Evolutionary conservation across 2,888 invertebrate genomes (phyloP).

Genomic region (Leptogaster cylindrica): DNA sequence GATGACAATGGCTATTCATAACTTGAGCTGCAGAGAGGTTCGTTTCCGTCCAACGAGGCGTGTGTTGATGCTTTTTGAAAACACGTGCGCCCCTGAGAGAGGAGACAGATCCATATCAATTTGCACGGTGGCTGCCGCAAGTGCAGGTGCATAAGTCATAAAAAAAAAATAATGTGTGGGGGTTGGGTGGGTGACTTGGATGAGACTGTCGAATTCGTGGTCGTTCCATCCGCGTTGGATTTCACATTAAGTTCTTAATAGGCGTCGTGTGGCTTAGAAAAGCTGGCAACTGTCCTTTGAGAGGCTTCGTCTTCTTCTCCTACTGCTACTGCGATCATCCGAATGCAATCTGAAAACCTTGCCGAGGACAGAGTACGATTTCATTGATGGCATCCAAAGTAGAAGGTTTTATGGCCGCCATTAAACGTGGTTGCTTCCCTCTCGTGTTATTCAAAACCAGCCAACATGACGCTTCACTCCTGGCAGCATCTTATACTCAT

Average conservation of each 20-base stretch:
- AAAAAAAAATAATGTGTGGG: no score
- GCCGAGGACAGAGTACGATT: no score
- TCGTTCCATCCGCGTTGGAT: neutral
- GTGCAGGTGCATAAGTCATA: neutral
- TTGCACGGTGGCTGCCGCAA: neutral
- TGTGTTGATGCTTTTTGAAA: neutral
- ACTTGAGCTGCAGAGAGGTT: neutral
- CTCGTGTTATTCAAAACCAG: neutral
- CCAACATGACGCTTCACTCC: neutral
- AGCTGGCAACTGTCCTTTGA: neutral
- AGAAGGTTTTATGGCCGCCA: constrained; percentile 1
- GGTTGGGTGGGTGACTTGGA: neutral
- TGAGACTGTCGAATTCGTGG: neutral
- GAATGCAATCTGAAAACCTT: neutral
- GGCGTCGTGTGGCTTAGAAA: neutral
- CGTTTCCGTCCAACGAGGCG: neutral
- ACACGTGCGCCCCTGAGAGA: neutral
- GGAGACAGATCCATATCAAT: neutral
- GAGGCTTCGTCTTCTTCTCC: no score
- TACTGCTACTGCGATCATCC: neutral
- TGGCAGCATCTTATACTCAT: neutral
- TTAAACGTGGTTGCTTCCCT: neutral
- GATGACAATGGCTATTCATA: neutral
- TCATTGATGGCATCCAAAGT: neutral
- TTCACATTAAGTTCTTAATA: constrained; percentile 6